These are phyloP conservation scores for Drosophila saltans DNA, from an alignment of 1,140 invertebrate genomes.

Conservation along the genomic window DNA sequence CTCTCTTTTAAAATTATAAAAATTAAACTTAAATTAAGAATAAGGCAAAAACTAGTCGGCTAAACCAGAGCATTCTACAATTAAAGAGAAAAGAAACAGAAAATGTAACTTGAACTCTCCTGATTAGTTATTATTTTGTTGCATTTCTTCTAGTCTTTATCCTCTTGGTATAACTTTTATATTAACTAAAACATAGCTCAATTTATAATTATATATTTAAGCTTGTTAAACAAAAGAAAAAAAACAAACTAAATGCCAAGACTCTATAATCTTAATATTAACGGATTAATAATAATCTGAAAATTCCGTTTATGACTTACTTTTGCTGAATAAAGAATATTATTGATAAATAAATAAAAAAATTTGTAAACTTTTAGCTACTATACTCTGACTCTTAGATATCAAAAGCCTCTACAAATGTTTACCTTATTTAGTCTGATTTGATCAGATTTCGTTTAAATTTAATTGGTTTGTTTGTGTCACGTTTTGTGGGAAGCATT, in stretches of 20 bases:
- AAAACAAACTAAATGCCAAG: constrained; percentile 6
- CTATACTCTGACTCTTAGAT: no score
- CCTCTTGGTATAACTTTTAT: no score
- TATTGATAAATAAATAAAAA: no score
- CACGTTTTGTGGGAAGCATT: not conserved
- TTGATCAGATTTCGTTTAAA: constrained; percentile 7
- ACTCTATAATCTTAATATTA: not conserved
- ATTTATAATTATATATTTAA: not conserved
- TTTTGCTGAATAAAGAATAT: no score
- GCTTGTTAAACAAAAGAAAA: not conserved
- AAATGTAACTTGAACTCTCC: not conserved
- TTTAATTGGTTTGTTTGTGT: constrained; percentile 9
- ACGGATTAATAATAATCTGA: not conserved
- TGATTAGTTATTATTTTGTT: not conserved
- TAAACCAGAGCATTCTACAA: not conserved
- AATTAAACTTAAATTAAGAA: not conserved
- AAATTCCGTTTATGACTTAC: no score
- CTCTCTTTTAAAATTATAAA: not conserved
- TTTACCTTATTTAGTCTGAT: not conserved
- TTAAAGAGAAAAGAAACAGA: not conserved
- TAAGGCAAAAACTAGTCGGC: not conserved
- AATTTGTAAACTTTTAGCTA: no score
- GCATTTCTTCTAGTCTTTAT: constrained; percentile 11
- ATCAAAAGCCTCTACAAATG: not conserved
- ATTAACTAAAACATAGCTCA: not conserved